These are phyloP conservation scores for Ligdia adustata DNA, from an alignment of 2,888 invertebrate species.

Conservation along the genomic window DNA sequence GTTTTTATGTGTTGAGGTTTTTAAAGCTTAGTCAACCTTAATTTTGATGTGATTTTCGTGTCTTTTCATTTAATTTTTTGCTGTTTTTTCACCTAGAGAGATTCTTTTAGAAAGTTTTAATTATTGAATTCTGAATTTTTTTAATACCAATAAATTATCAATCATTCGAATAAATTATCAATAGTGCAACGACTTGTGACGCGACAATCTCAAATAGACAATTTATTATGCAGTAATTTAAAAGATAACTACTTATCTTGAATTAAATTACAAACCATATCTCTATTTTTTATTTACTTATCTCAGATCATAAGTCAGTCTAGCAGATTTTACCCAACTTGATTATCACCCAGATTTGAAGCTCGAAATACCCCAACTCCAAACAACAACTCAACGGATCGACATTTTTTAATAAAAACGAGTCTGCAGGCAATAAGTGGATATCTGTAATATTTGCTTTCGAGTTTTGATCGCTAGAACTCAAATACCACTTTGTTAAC, in stretches of 20 bases:
- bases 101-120: too few relatives aligned
- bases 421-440: slow-evolving; percentile 4
- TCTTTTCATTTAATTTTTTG: too few relatives aligned
- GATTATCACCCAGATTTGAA: slow-evolving; percentile 8
- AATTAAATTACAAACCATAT: too few relatives aligned
- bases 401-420: slow-evolving; percentile 12
- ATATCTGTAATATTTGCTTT: slow-evolving; percentile 19
- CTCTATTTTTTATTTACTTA: too few relatives aligned
- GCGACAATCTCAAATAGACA: too few relatives aligned
- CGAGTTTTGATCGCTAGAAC: slow-evolving; percentile 28
- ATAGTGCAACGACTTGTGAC: too few relatives aligned
- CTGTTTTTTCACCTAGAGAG: too few relatives aligned
- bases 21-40: slow-evolving; percentile 3
- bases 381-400: slow-evolving; percentile 11
- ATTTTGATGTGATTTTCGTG: neutral
- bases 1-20: neutral
- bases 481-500: slow-evolving; percentile 39
- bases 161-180: too few relatives aligned
- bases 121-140: too few relatives aligned
- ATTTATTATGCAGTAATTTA: too few relatives aligned
- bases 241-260: too few relatives aligned
- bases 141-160: too few relatives aligned
- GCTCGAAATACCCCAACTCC: neutral
- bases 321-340: neutral
- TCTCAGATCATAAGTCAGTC: neutral